Conservation (phyloP, 2,113 vertebrate species). For the Oreochromis spilurus region DNA sequence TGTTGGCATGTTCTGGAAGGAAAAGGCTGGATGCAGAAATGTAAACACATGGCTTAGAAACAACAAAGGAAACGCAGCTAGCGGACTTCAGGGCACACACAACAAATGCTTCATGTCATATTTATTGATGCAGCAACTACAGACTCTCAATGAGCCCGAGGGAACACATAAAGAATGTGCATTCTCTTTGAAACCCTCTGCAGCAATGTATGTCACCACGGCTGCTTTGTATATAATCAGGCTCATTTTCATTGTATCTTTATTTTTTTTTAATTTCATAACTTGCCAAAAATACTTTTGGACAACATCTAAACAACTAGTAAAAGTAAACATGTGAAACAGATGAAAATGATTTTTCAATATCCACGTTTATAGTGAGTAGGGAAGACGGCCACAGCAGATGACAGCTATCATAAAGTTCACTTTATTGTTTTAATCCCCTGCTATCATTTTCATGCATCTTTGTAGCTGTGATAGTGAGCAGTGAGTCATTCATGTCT, state of each 20-base stretch:
- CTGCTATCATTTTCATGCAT: not conserved
- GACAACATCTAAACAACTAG: not conserved
- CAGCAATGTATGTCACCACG: accelerated
- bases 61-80: constrained; percentile 1
- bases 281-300: not conserved
- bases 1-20: not conserved
- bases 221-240: not conserved
- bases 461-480: not conserved
- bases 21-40: not conserved
- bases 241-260: not conserved
- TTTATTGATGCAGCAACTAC: not conserved
- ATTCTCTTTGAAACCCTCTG: not conserved
- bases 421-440: not conserved
- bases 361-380: accelerated
- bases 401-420: not conserved
- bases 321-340: not conserved
- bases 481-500: not conserved
- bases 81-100: not conserved
- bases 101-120: not conserved
- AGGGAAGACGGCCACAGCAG: not conserved
- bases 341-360: not conserved
- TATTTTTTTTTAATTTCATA: not conserved
- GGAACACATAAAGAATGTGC: not conserved
- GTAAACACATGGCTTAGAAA: not conserved
- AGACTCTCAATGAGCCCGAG: not conserved